Percentiles rank a stretch among this genome's conserved stretches.
Conservation (phyloP, 2,888 invertebrate species). For the Oxycera nigricornis region DNA sequence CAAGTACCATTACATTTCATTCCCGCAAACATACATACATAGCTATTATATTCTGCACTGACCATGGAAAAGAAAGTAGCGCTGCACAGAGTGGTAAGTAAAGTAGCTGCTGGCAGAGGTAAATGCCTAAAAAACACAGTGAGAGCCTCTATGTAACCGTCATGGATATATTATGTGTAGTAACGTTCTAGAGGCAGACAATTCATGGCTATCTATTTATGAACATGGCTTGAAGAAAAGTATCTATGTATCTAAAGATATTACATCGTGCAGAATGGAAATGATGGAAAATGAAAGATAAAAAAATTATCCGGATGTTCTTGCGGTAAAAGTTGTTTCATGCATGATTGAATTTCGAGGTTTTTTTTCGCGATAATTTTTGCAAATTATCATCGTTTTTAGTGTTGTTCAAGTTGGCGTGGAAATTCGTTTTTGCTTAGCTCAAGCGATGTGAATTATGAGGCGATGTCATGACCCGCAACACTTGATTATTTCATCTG, state of each 20-base stretch:
- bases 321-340: slow-evolving; percentile 21
- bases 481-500: too few relatives aligned
- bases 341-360: slow-evolving; percentile 24
- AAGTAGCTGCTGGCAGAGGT: not conserved
- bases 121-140: not conserved
- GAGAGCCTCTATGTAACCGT: not conserved
- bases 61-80: not conserved
- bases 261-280: not conserved
- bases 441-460: too few relatives aligned
- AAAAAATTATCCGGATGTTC: slow-evolving; percentile 12
- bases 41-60: not conserved
- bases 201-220: not conserved
- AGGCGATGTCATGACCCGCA: too few relatives aligned
- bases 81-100: not conserved
- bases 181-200: not conserved
- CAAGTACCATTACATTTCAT: too few relatives aligned
- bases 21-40: not conserved
- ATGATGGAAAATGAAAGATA: not conserved
- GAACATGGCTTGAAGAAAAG: too few relatives aligned
- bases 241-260: not conserved
- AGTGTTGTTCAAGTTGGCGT: not conserved
- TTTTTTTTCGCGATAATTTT: slow-evolving; percentile 11
- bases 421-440: not conserved
- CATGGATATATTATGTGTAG: not conserved
- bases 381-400: slow-evolving; percentile 7